Base-by-base conservation (phyloP, 2,113 vertebrate genomes). In the Gopherus evgoodei region DNA sequence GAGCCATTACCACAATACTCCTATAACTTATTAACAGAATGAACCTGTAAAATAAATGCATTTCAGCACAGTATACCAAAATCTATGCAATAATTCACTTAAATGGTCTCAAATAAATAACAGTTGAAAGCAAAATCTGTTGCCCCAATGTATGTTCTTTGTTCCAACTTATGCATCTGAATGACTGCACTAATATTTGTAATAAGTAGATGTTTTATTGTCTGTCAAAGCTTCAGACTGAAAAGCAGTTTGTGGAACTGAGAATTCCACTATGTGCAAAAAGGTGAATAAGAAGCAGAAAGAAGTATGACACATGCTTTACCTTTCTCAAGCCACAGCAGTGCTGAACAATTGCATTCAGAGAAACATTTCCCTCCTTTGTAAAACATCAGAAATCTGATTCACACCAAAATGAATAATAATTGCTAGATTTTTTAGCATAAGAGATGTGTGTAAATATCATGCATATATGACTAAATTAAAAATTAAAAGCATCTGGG, bases 401-500 rank as follows among this genome's bases (percentile, higher is more conserved):
- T 31, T 89, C 49, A n/a, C 44, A 24, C 5, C 1, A n/a, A 85
- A 76, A 44, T 2, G 4, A 72, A 72, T 90, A 91, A 75, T 49
- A 86, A 53, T 81, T 91, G 50, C 85, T 94, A 11, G 65, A 56
- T 83, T 95, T 95, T 86, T 31, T 3, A 90, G 54, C 11, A 49
- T 75, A 72, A 91, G 80, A 95, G 96, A 96, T 82, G 19, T 5
- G 62, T 89, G 83, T 92, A 92, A 96, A 93, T 95, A 93, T 50
- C 84, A 59, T 59, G 38, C 95, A 44, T 62, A 53, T 87, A 62
- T 87, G 82, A 94, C 83, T 81, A 62, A 93, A 93, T 91, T 96
- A 90, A 96, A 97, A 98, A 94, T 31, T 42, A 96, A 96, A 97
- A 62, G 56, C 42, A 80, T 84, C 87, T 83, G 93, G 95, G 81